Evolutionary conservation across 2,888 invertebrate genomes (phyloP).

Genomic region (Synanthedon myopaeformis): DNA sequence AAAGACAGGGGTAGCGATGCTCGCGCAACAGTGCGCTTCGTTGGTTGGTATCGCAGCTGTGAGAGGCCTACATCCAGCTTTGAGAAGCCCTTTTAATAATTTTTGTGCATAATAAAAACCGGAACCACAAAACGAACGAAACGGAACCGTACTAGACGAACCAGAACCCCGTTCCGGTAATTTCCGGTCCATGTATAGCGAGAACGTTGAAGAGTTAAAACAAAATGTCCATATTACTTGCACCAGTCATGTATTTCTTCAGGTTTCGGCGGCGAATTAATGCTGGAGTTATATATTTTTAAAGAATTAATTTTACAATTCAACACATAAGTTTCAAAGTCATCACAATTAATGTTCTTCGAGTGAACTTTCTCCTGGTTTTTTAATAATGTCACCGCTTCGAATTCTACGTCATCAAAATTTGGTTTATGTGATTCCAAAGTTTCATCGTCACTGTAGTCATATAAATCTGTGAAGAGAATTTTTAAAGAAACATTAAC

Average conservation of each 20-base stretch:
- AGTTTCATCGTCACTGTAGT: neutral
- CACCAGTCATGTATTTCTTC: slow-evolving; percentile 44
- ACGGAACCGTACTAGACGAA: no score
- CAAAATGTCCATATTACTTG: slow-evolving; percentile 20
- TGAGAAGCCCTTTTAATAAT: no score
- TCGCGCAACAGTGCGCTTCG: no score
- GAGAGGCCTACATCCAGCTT: no score
- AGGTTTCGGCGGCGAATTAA: slow-evolving; percentile 41
- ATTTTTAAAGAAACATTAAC: no score
- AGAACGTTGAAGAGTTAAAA: no score
- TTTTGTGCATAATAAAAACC: no score
- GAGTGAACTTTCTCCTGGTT: slow-evolving; percentile 16
- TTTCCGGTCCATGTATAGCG: no score
- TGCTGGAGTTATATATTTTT: slow-evolving; percentile 36
- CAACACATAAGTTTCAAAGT: slow-evolving; percentile 31
- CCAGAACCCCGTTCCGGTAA: no score
- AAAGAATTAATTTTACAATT: slow-evolving; percentile 44
- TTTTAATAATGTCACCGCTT: slow-evolving; percentile 24
- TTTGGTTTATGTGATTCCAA: neutral
- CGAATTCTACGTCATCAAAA: slow-evolving; percentile 27
- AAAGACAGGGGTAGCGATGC: no score
- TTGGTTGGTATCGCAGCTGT: no score
- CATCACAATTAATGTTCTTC: slow-evolving; percentile 39
- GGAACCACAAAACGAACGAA: no score
- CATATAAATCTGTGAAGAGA: neutral